These are phyloP conservation scores for Dromaius novaehollandiae DNA, from an alignment of 2,113 vertebrate species.

Conservation along the genomic window DNA sequence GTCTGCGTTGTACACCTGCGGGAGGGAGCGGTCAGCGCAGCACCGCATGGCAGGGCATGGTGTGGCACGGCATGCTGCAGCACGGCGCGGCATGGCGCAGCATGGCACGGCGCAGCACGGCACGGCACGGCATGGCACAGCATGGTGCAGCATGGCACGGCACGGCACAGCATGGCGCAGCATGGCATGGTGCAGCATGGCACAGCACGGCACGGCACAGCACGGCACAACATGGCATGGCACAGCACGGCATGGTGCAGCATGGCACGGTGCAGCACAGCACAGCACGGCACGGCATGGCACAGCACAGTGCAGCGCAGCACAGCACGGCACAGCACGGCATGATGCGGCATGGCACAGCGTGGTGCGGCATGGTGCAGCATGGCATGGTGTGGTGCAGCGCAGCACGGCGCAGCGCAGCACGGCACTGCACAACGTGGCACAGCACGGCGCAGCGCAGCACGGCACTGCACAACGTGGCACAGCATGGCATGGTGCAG, in stretches of 20 bases:
- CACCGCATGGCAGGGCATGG: fast-evolving
- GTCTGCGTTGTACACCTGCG: constrained; percentile 92
- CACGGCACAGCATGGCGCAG: background rate
- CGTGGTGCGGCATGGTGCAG: fast-evolving
- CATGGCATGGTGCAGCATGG: too few relatives aligned
- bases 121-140: background rate
- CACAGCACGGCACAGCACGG: fast-evolving
- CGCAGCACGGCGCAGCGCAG: background rate
- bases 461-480: too few relatives aligned
- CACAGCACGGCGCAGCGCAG: too few relatives aligned
- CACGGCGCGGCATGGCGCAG: background rate
- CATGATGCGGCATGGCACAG: too few relatives aligned
- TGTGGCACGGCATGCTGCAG: fast-evolving
- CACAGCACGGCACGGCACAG: too few relatives aligned
- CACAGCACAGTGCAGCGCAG: fast-evolving
- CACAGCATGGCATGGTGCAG: too few relatives aligned
- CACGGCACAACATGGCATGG: too few relatives aligned
- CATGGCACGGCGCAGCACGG: background rate
- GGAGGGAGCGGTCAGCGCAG: background rate
- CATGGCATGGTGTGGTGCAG: too few relatives aligned
- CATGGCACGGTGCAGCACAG: background rate
- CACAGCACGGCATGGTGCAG: fast-evolving
- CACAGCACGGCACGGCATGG: fast-evolving
- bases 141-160: background rate
- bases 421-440: too few relatives aligned